Conservation (phyloP, 2,888 invertebrate species). For the Drosophila subsilvestris region DNA sequence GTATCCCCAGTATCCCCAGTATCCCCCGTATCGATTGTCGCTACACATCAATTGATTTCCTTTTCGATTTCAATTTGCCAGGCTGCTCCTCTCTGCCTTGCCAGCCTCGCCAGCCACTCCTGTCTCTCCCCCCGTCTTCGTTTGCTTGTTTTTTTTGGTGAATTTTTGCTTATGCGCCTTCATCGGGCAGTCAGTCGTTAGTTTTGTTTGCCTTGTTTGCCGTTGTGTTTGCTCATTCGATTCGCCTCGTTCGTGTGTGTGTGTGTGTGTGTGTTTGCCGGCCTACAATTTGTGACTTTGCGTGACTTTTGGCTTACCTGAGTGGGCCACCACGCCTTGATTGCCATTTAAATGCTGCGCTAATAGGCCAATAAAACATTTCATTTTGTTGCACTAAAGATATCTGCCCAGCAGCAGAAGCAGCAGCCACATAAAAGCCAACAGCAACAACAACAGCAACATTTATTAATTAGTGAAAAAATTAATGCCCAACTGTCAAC, state of each 20-base stretch:
- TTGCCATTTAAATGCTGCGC: conserved; percentile 77
- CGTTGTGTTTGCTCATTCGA: conserved; percentile 41
- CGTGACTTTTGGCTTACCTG: conserved; percentile 76
- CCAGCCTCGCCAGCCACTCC: too few relatives aligned
- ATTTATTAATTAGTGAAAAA: conserved; percentile 80
- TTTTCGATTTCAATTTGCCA: conserved; percentile 77
- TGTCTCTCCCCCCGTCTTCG: too few relatives aligned
- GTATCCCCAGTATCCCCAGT: conserved; percentile 45
- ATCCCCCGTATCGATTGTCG: conserved; percentile 73
- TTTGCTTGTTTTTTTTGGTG: neutral
- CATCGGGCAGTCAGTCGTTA: conserved; percentile 29
- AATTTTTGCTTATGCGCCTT: conserved; percentile 56
- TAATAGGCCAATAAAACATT: conserved; percentile 81
- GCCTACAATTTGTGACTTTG: conserved; percentile 71
- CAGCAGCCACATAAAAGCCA: conserved; percentile 26
- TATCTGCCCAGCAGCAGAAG: conserved; percentile 26
- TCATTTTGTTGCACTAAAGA: conserved; percentile 57
- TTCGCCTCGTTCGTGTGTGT: neutral
- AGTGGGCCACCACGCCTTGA: conserved; percentile 63
- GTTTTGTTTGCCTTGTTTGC: conserved; percentile 15
- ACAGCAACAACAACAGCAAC: conserved; percentile 33
- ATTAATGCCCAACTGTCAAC: conserved; percentile 77
- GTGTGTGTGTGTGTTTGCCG: conserved; percentile 26
- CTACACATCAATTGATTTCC: conserved; percentile 78
- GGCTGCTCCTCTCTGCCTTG: conserved; percentile 1